Conservation (phyloP, 2,797 vertebrate genomes). For the Babyrousa celebensis region DNA sequence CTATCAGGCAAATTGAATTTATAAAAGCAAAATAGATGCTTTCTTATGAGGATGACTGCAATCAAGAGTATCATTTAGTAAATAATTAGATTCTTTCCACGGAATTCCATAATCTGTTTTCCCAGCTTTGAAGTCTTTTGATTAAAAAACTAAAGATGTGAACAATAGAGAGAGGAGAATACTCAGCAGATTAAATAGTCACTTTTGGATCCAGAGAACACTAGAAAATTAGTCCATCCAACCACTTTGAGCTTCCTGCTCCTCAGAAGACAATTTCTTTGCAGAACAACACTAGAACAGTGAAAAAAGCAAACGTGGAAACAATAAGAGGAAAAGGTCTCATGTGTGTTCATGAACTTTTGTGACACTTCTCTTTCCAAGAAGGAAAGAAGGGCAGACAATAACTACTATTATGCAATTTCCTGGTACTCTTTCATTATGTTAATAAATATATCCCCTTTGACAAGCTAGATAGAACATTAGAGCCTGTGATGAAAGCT, state of each 20-base stretch:
- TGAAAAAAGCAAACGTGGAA: not conserved
- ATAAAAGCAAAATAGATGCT: not conserved
- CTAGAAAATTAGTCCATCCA: not conserved
- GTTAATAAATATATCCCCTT: slow-evolving; percentile 72
- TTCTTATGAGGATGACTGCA: not conserved
- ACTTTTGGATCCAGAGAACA: not conserved
- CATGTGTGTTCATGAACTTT: slow-evolving; percentile 63
- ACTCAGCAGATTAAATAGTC: not conserved
- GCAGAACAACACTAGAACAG: not conserved
- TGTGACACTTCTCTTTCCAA: slow-evolving; percentile 72
- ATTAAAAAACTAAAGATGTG: not conserved
- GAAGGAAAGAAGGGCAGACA: slow-evolving; percentile 69
- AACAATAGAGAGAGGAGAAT: not conserved
- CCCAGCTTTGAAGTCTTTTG: not conserved
- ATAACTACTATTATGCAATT: slow-evolving; percentile 75
- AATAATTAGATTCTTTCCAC: not conserved
- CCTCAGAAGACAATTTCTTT: not conserved
- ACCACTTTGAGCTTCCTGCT: not conserved
- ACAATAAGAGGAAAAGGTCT: slow-evolving; percentile 26
- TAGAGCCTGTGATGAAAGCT: slow-evolving; percentile 71
- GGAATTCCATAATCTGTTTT: not conserved
- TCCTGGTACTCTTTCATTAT: slow-evolving; percentile 74
- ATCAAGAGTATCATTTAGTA: slow-evolving; percentile 23
- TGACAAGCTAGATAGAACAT: slow-evolving; percentile 68
- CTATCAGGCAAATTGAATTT: not conserved